Conservation (phyloP, 2,113 vertebrate species). For the Orientallactaga bullata region DNA sequence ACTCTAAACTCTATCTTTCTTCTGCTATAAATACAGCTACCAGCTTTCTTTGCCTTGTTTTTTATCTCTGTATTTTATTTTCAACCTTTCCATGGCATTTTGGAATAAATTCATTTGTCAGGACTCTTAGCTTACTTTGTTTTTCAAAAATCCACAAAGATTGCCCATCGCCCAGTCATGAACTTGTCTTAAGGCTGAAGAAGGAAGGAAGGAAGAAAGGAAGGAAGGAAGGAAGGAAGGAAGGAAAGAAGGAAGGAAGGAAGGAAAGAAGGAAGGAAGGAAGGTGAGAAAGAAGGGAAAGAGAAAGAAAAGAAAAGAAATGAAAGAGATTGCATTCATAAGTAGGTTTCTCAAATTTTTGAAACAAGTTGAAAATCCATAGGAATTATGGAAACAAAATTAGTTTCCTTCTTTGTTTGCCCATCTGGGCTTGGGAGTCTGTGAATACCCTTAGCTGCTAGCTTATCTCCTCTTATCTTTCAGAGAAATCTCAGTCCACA, state of each 20-base stretch:
- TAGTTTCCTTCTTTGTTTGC: constrained; percentile 11
- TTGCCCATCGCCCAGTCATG: constrained; percentile 6
- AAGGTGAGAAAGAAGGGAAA: neutral
- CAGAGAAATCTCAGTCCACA: constrained; percentile 53
- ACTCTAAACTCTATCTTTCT: constrained; percentile 33
- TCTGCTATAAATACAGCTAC: neutral
- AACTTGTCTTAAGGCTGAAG: neutral
- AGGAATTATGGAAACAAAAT: constrained; percentile 23
- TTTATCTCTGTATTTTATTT: constrained; percentile 59
- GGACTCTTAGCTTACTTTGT: constrained; percentile 27
- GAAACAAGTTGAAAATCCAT: neutral
- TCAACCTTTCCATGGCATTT: constrained; percentile 34
- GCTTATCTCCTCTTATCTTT: constrained; percentile 32
- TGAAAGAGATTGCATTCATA: neutral
- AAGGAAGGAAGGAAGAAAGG: neutral
- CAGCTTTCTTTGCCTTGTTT: constrained; percentile 17
- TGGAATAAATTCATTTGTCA: constrained; percentile 52
- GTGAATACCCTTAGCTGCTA: neutral
- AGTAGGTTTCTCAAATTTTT: neutral
- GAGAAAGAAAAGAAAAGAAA: neutral
- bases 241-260: neutral
- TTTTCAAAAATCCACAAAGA: constrained; percentile 51
- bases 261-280: neutral
- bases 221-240: neutral
- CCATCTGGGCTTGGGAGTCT: neutral